Percentiles rank a stretch among this genome's conserved stretches.
Conservation (phyloP, 2,113 vertebrate species). For the Rhea americana region DNA sequence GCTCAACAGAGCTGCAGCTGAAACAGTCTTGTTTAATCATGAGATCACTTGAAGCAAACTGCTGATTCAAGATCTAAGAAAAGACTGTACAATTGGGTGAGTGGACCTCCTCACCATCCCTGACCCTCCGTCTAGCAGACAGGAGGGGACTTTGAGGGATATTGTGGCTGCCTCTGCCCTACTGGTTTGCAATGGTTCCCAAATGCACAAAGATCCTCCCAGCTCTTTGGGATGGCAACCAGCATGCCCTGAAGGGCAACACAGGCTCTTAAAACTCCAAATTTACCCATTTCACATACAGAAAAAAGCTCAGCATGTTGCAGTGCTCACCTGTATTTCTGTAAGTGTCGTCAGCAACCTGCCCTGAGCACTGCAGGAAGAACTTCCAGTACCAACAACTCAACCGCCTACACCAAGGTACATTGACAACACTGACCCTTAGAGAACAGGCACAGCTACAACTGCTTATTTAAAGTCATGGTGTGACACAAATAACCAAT, state of each 20-base stretch:
- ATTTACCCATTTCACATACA: background rate
- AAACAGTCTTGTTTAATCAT: background rate
- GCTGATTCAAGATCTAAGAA: background rate
- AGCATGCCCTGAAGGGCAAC: too few species aligned
- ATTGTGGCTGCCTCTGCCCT: background rate
- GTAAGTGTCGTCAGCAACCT: background rate
- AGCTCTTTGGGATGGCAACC: background rate
- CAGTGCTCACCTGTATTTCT: background rate
- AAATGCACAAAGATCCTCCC: background rate
- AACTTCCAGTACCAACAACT: background rate
- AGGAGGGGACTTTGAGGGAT: background rate
- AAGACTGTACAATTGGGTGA: background rate
- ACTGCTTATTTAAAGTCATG: background rate
- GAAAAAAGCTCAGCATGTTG: background rate
- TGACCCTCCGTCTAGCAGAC: background rate
- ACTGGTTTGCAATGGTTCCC: background rate
- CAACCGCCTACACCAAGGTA: accelerated
- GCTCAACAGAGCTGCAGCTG: background rate
- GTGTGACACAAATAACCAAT: background rate
- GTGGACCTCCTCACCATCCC: background rate
- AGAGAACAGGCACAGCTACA: accelerated
- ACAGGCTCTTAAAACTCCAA: background rate
- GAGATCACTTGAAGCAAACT: background rate
- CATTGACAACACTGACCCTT: accelerated
- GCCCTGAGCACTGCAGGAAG: background rate